phyloP scores from a whole-genome alignment of 2,888 invertebrate genomes.

The Ormyrus labotus region DNA sequence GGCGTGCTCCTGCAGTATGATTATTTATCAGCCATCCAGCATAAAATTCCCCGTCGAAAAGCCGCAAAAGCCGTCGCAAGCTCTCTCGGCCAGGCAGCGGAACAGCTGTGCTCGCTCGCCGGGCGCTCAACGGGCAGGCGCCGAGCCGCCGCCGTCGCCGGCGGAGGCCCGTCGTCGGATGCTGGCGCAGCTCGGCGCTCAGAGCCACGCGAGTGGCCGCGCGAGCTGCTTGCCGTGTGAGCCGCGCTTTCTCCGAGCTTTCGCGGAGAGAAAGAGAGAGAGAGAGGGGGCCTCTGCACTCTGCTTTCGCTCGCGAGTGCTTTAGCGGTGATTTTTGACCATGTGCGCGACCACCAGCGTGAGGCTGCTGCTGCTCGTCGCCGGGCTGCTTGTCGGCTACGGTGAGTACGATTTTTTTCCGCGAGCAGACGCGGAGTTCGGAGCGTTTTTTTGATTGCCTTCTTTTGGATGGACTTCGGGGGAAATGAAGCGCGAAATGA shows the following conservation, averaged over 20 bases:
- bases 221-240: constrained; percentile 54
- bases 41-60: no score
- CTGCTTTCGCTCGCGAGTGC: background rate
- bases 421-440: background rate
- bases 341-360: background rate
- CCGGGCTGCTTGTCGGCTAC: constrained; percentile 12
- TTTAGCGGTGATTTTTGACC: background rate
- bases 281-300: background rate
- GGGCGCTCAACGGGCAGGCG: constrained; percentile 48
- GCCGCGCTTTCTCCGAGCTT: constrained; percentile 23
- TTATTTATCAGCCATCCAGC: no score
- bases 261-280: background rate
- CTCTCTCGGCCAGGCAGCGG: background rate
- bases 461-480: no score
- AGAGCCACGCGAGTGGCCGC: constrained; percentile 72
- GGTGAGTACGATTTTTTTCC: constrained; percentile 26
- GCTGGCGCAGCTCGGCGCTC: constrained; percentile 53
- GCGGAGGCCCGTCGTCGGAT: background rate
- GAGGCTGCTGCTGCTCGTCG: background rate
- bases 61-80: background rate
- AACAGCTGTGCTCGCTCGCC: constrained; percentile 26
- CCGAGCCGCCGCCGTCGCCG: constrained; percentile 6
- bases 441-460: no score
- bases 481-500: no score
- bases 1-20: no score